These are phyloP conservation scores for Coendou prehensilis DNA, from an alignment of 2,797 vertebrate genomes.

Conservation along the genomic window DNA sequence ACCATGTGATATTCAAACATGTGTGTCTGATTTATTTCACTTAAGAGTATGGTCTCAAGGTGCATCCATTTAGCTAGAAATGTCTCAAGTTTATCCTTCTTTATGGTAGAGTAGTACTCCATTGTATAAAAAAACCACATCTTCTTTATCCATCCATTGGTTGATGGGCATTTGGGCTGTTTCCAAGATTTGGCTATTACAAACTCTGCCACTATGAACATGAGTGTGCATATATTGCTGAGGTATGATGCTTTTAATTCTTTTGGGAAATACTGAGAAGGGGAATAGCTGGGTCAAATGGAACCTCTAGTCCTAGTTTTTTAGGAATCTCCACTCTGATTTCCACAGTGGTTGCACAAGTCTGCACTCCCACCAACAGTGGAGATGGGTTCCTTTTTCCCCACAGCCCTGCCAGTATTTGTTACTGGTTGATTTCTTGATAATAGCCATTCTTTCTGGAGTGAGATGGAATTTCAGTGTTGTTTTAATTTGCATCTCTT, in stretches of 20 bases:
- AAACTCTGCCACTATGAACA: not conserved
- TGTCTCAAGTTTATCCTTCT: not conserved
- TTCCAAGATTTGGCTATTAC: not conserved
- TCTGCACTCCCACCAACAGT: not conserved
- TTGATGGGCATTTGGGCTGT: not conserved
- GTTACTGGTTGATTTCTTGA: not conserved
- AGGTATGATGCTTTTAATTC: not conserved
- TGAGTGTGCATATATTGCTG: not conserved
- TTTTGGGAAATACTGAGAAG: not conserved
- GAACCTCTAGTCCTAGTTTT: not conserved
- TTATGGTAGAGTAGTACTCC: not conserved
- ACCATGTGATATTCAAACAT: not conserved
- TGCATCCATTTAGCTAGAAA: not conserved
- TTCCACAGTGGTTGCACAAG: not conserved
- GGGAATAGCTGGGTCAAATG: not conserved
- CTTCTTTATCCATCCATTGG: not conserved
- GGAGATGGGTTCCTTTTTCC: not conserved
- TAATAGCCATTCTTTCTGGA: not conserved
- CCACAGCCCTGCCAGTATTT: not conserved
- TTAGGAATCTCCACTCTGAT: not conserved
- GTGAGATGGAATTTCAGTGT: not conserved
- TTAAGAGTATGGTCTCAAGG: not conserved
- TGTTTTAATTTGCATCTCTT: not conserved
- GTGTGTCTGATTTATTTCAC: not conserved
- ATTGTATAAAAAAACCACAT: not conserved